Percentiles rank a stretch among this genome's conserved stretches.
Evolutionary conservation across 2,888 invertebrate genomes (phyloP).

Genomic region (Teleiodes luculella): DNA sequence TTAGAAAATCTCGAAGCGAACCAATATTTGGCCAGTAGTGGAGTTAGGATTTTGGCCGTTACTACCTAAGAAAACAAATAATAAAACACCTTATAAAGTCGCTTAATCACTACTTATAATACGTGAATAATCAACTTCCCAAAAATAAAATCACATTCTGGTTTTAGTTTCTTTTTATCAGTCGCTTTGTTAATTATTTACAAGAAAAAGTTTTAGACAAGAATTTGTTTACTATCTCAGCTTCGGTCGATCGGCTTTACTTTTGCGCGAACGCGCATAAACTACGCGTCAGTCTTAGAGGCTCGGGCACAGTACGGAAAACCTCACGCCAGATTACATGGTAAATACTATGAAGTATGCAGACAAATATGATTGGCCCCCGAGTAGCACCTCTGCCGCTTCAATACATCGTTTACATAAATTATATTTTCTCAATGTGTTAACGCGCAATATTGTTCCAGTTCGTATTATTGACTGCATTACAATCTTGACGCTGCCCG

Average conservation of each 20-base stretch:
- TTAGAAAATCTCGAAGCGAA: no score
- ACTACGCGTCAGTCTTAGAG: slow-evolving; percentile 48
- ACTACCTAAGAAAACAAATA: no score
- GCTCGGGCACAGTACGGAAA: slow-evolving; percentile 56
- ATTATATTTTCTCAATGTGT: slow-evolving; percentile 19
- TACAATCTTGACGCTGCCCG: slow-evolving; percentile 10
- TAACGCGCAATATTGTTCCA: slow-evolving; percentile 10
- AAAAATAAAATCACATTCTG: background rate
- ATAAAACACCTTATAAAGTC: no score
- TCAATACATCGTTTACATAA: slow-evolving; percentile 19
- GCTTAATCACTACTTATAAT: background rate
- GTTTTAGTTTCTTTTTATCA: background rate
- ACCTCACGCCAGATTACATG: slow-evolving; percentile 44
- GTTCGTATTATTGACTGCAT: slow-evolving; percentile 6
- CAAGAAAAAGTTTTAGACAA: slow-evolving; percentile 33
- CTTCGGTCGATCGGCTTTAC: slow-evolving; percentile 40
- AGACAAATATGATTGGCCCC: slow-evolving; percentile 12
- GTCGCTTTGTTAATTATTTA: slow-evolving; percentile 28
- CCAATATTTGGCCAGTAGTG: no score
- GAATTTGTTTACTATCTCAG: slow-evolving; percentile 52
- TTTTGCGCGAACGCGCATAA: slow-evolving; percentile 46
- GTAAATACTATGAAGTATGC: slow-evolving; percentile 10
- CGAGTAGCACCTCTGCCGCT: slow-evolving; percentile 6
- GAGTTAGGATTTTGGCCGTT: no score
- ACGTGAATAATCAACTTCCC: background rate